Evolutionary conservation across 53 echinoderm and acorn worm species (phyloP), one percentile per base, ranked within the genome.

Genomic region (Glandiceps talaboti): DNA sequence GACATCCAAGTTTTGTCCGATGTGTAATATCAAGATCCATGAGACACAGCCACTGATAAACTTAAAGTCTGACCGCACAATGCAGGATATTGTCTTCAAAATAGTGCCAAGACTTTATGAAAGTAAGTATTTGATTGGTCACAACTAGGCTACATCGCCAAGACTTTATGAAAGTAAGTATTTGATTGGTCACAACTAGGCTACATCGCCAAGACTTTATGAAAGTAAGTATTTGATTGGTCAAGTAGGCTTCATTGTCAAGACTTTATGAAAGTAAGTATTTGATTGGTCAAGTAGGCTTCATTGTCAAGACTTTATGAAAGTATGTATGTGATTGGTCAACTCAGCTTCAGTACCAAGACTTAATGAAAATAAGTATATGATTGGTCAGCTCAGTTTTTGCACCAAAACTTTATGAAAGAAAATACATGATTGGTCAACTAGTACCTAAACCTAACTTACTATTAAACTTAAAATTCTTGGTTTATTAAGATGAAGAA

Each of bases 21-120:
- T 97, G 97, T 97, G 97, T 80, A 97, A 93, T 81, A 89, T 88
- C 73, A 97, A 97, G 84, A 93, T 97, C 79, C 97, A 97, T 75
- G 97, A 97, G 82, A 97, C 97, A 14, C 97, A 97, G 73, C 97
- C 97, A 26, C 81, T 93, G 78, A 80, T 97, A 45, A 87, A 93
- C 83, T 90, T 97, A 0, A 82, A 90, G 74, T 93, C 93, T 0
- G 97, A 97, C 80, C 83, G 97, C n/a, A 97, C 97, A 73, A 97
- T 97, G 97, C 97, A 93, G 74, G 93, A 96, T 78, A 89, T 96
- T 29, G 93, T 96, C 74, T 86, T 89, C 80, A 93, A 91, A 76
- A 85, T 96, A 26, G 90, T 96, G 27, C 97, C 97, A 28, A 80
- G 90, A 31, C 89, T 96, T 31, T 96, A 90, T 87, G 91, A 96